Evolutionary conservation across 2,888 invertebrate species (phyloP), one percentile per base, ranked within the genome.

Genomic region (Spialia ferax): DNA sequence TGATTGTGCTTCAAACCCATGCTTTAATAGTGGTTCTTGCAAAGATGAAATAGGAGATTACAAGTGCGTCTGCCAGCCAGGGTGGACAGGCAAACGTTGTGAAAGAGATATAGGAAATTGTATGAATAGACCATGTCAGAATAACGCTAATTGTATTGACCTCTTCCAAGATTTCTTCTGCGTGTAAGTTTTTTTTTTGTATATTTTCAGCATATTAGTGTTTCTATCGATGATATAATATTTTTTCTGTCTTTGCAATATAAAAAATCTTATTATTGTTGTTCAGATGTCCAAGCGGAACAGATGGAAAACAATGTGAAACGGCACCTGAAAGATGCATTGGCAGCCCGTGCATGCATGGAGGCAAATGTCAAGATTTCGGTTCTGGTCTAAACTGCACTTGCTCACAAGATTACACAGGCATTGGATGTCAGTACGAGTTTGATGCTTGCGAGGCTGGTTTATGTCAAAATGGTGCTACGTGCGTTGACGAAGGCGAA

Each of bases 291-390:
- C 98, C 98, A 55, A 98, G 97, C 72, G 99, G 99, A 77, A 99
- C 99, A 0, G 99, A 99, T 81, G 99, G 99, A 10, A 99, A 99
- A 88, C 97, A 98, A 85, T 99, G 99, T 86, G 99, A 99, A 90
- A 98, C 98, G 0, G 98, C 99, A 0, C 99, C 99, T 2, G 98
- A 99, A 88, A 95, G 99, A 73, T 98, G 98, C 83, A 97, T 98
- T 70, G 98, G 98, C 26, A 97, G 97, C 79, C 98, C 98, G 4
- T 99, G 99, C 84, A 98, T 98, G 97, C 99, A 99, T 80, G 98
- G 97, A 55, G 99, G 99, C 63, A 97, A 97, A 83, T 99, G 99
- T 79, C 98, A 98, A 89, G 99, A 99, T 86, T 99, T 97, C 79
- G 99, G 99, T 6, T 98, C 98, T 0, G 98, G 98, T 1, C 94